A percentile compares a stretch with the other conserved stretches of the same genome.
phyloP scores from a whole-genome alignment of 2,113 vertebrate species.

The Notechis scutatus region DNA sequence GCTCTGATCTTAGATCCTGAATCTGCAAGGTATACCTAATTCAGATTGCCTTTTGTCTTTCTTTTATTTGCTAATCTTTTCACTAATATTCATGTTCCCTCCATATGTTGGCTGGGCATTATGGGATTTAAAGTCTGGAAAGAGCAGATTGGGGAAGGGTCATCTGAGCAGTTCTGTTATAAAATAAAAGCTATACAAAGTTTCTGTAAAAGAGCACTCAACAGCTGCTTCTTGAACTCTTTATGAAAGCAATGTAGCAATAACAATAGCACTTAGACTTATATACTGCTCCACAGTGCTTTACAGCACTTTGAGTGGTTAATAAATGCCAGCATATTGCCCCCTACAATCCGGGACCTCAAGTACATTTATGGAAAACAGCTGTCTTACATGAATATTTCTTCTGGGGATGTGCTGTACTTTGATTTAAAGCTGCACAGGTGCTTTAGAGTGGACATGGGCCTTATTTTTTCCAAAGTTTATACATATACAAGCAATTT shows the following conservation, averaged over 20 bases:
- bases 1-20: constrained; percentile 94
- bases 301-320: not conserved
- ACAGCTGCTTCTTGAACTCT: not conserved
- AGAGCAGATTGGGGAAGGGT: not conserved
- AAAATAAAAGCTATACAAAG: not conserved
- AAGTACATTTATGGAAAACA: not conserved
- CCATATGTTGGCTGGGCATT: not conserved
- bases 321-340: not conserved
- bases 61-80: constrained; percentile 10
- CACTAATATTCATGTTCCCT: not conserved
- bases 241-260: not conserved
- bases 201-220: not conserved
- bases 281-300: not conserved
- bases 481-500: not conserved
- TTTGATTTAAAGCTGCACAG: not conserved
- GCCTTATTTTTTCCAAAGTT: not conserved
- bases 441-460: not conserved
- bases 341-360: not conserved
- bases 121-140: not conserved
- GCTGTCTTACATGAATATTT: not conserved
- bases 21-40: constrained; percentile 80
- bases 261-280: not conserved
- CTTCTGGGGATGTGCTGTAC: not conserved
- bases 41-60: constrained; percentile 14
- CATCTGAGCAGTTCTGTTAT: not conserved